These are phyloP conservation scores for Gasteruption jaculator DNA, from an alignment of 2,888 invertebrate species.

Conservation along the genomic window DNA sequence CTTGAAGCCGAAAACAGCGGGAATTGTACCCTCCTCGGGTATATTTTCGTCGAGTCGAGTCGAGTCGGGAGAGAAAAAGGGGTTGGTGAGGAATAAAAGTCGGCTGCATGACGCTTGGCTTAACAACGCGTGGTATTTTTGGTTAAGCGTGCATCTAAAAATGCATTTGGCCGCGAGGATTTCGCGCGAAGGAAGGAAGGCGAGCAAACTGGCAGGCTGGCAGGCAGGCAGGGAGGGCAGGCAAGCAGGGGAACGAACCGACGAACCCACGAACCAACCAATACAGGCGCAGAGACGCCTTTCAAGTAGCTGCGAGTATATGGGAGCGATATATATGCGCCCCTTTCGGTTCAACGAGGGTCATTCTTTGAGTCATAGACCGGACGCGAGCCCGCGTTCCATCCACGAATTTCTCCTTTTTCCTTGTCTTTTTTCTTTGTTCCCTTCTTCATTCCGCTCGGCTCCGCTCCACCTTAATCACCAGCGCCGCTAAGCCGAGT, in stretches of 20 bases:
- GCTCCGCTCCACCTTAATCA: conserved; percentile 6
- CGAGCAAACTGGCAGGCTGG: no score
- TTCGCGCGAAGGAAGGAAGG: no score
- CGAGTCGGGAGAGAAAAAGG: neutral
- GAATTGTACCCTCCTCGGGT: no score
- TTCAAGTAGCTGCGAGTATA: no score
- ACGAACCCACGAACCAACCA: no score
- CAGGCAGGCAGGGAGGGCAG: no score
- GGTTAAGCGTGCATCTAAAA: conserved; percentile 29
- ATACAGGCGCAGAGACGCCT: no score
- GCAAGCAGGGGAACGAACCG: no score
- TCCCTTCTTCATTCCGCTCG: conserved; percentile 18
- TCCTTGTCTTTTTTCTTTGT: conserved; percentile 8
- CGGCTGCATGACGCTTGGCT: conserved; percentile 6
- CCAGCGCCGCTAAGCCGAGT: no score
- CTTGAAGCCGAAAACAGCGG: no score
- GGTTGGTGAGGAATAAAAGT: neutral
- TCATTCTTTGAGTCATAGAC: conserved; percentile 48
- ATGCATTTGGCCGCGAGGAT: conserved; percentile 25
- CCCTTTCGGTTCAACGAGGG: conserved; percentile 43
- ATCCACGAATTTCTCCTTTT: conserved; percentile 17
- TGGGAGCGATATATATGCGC: no score
- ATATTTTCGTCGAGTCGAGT: no score
- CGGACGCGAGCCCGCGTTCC: conserved; percentile 39
- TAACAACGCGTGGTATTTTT: conserved; percentile 29